phyloP scores from a whole-genome alignment of 2,888 invertebrate species.

The Drosophila leonis region DNA sequence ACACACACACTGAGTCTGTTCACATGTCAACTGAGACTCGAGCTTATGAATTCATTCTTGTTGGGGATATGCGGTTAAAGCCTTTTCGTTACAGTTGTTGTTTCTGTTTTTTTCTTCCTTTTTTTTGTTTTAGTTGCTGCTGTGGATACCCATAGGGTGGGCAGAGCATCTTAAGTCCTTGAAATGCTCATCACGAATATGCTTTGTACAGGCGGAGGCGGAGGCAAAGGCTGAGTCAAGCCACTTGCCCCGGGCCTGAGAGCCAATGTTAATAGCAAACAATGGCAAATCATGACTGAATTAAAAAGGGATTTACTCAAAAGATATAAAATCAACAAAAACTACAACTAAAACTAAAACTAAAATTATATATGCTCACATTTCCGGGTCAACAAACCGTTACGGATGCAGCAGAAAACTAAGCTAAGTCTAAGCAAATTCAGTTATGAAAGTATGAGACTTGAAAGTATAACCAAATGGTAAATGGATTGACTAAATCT shows the following conservation, averaged over 20 bases:
- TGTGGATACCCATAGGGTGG: not conserved
- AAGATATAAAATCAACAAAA: conserved; percentile 14
- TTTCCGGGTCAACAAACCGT: conserved; percentile 15
- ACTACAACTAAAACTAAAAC: conserved; percentile 11
- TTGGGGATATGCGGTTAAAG: conserved; percentile 49
- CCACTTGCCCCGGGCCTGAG: conserved; percentile 11
- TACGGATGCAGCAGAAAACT: not conserved
- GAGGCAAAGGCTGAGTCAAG: conserved; percentile 4
- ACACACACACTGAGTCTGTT: conserved; percentile 23
- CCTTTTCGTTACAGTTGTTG: conserved; percentile 37
- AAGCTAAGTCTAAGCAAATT: conserved; percentile 1
- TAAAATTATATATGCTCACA: not conserved
- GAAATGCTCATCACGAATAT: conserved; percentile 64
- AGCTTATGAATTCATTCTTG: conserved; percentile 44
- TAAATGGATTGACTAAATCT: not conserved
- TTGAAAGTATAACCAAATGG: not conserved
- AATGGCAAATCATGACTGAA: conserved; percentile 64
- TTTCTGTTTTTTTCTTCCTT: conserved; percentile 8
- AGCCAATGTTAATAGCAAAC: conserved; percentile 52
- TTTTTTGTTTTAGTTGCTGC: conserved; percentile 7
- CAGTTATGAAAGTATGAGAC: not conserved
- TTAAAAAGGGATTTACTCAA: conserved; percentile 62
- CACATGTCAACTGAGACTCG: conserved; percentile 52
- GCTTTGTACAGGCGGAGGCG: conserved; percentile 7
- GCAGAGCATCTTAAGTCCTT: conserved; percentile 58